Conservation (phyloP, 2,113 vertebrate genomes). For the Aldabrachelys gigantea region DNA sequence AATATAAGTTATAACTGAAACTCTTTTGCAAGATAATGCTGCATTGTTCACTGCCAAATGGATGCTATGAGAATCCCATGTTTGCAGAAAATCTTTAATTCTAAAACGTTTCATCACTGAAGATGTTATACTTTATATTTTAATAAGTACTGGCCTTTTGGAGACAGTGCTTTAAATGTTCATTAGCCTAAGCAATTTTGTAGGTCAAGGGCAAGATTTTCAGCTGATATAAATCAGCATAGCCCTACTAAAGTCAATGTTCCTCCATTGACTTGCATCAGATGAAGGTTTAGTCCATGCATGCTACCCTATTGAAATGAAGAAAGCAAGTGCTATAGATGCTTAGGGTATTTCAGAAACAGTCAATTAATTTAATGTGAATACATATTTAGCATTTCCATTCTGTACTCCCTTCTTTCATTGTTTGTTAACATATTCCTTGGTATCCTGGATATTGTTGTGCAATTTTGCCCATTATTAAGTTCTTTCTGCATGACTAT, state of each 20-base stretch:
- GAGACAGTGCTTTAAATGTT: not conserved
- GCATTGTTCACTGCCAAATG: not conserved
- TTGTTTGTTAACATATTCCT: not conserved
- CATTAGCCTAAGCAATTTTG: not conserved
- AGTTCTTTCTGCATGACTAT: rapidly evolving
- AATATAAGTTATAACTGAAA: not conserved
- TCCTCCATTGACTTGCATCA: not conserved
- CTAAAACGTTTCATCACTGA: not conserved
- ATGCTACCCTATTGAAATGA: not conserved
- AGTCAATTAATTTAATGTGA: not conserved
- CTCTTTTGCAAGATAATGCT: not conserved
- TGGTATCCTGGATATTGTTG: not conserved
- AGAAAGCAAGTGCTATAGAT: rapidly evolving
- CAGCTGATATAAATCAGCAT: rapidly evolving
- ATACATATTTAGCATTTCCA: rapidly evolving
- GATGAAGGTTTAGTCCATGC: not conserved
- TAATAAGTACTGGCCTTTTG: not conserved
- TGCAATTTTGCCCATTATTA: not conserved
- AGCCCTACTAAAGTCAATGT: not conserved
- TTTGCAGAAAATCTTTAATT: not conserved
- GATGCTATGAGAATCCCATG: not conserved
- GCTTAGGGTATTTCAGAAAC: not conserved
- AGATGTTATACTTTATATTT: not conserved
- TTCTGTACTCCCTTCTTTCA: not conserved
- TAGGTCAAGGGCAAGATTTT: not conserved